These are phyloP conservation scores for Helobdella robusta DNA, from an alignment of 2,888 invertebrate genomes.

Conservation along the genomic window DNA sequence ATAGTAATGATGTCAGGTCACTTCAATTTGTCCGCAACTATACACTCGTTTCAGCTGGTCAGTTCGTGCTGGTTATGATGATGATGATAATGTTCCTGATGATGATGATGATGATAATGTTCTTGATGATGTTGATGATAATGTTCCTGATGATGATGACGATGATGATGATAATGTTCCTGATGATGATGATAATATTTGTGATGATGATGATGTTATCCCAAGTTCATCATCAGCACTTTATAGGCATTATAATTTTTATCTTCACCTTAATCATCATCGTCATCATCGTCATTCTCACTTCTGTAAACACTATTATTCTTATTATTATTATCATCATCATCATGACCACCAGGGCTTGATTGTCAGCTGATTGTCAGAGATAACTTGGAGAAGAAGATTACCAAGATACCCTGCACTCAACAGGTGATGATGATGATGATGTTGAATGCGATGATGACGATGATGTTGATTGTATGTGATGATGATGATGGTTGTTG, in stretches of 20 bases:
- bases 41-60: constrained; percentile 8
- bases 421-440: not conserved
- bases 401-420: not conserved
- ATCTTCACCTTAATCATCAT: constrained; percentile 2
- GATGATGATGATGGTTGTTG: no score
- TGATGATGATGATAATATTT: no score
- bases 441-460: no score
- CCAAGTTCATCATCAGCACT: not conserved
- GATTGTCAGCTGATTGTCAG: not conserved
- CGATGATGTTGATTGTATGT: no score
- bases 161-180: not conserved
- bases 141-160: not conserved
- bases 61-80: not conserved
- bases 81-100: not conserved
- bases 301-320: not conserved
- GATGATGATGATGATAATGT: not conserved
- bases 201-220: no score
- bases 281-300: constrained; percentile 1
- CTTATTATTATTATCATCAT: not conserved
- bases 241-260: not conserved
- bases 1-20: constrained; percentile 7
- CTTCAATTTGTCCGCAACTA: not conserved
- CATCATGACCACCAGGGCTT: not conserved
- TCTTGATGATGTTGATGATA: not conserved
- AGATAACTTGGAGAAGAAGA: not conserved